phyloP scores from a whole-genome alignment of 2,113 vertebrate species.

The Leptosomus discolor region DNA sequence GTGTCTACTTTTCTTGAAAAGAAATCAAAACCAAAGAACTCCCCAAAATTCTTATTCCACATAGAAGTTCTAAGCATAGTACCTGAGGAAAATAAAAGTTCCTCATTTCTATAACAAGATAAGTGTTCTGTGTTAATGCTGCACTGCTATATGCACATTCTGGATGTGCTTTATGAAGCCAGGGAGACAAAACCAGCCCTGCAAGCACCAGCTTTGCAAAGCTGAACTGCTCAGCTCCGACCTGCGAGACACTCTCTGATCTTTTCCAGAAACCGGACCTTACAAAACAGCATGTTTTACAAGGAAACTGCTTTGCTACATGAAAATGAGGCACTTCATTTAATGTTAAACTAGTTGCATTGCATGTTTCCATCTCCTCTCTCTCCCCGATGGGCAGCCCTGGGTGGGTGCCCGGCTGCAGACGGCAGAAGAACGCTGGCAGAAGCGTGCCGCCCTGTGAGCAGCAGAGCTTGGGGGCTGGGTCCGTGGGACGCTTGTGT shows the following conservation, averaged over 20 bases:
- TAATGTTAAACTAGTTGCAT: not conserved
- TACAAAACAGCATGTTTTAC: not conserved
- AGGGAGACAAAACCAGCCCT: not conserved
- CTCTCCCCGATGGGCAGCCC: not conserved
- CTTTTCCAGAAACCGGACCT: not conserved
- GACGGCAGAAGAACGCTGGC: not conserved
- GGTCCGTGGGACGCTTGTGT: accelerated
- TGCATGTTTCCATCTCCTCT: not conserved
- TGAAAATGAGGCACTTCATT: not conserved
- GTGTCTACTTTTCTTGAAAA: not conserved
- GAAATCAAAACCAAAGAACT: not conserved
- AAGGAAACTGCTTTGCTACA: not conserved
- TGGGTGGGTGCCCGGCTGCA: not conserved
- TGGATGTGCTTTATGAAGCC: not conserved
- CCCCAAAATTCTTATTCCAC: not conserved
- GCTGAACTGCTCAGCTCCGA: accelerated
- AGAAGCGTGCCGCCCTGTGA: accelerated
- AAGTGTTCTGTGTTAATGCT: not conserved
- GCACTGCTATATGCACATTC: accelerated
- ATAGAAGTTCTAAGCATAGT: not conserved
- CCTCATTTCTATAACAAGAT: not conserved
- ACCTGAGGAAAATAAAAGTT: not conserved
- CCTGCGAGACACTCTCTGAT: not conserved
- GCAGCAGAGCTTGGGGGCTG: not conserved
- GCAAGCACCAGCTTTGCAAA: not conserved